Conservation (phyloP, 1,140 invertebrate species). For the Glossosoma conforme region DNA sequence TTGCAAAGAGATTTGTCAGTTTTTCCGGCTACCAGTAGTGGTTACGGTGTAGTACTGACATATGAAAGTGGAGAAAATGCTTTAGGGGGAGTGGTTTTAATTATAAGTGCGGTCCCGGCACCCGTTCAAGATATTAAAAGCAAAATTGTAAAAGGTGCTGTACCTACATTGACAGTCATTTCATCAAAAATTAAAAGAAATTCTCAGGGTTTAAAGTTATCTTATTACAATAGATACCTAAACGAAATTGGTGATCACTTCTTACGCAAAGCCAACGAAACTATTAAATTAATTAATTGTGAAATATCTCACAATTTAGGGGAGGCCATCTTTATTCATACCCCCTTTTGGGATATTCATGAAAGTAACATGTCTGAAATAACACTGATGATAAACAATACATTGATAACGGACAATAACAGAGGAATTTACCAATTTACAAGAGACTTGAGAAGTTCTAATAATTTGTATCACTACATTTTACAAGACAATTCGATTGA, state of each 20-base stretch:
- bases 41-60: conserved; percentile 74
- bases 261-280: conserved; percentile 82
- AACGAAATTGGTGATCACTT: conserved; percentile 81
- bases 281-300: conserved; percentile 71
- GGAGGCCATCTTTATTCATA: conserved; percentile 76
- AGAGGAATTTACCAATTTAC: conserved; percentile 82
- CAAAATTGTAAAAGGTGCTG: conserved; percentile 67
- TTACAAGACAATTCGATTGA: conserved; percentile 84
- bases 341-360: conserved; percentile 79
- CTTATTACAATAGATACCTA: conserved; percentile 85
- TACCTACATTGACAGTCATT: conserved; percentile 65
- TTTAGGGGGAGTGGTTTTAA: conserved; percentile 76
- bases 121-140: conserved; percentile 65
- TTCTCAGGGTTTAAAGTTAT: conserved; percentile 71
- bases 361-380: conserved; percentile 80
- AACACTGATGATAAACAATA: conserved; percentile 78
- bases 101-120: conserved; percentile 68
- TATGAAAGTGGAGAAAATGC: conserved; percentile 77
- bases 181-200: conserved; percentile 78
- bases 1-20: conserved; percentile 74
- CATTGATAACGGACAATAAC: conserved; percentile 77
- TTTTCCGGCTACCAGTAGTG: conserved; percentile 83
- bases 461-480: conserved; percentile 92
- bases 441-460: conserved; percentile 83
- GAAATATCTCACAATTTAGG: conserved; percentile 74